phyloP scores from a whole-genome alignment of 1,140 invertebrate genomes.

The Propsilocerus akamusi region DNA sequence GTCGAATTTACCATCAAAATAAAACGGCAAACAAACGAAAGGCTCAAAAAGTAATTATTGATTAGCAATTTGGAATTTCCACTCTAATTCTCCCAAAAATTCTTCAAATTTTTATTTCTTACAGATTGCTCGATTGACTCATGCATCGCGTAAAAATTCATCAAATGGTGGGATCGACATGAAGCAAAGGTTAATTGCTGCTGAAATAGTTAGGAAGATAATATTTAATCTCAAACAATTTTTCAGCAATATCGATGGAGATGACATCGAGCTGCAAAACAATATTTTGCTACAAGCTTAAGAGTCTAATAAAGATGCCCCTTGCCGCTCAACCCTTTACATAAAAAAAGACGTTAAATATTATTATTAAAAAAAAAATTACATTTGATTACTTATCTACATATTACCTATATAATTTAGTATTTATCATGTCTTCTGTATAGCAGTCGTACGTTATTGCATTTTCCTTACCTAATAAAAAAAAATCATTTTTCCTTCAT shows the following conservation, averaged over 20 bases:
- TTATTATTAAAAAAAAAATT: too few species aligned
- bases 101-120: conserved; percentile 23
- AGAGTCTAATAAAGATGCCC: too few species aligned
- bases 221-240: too few species aligned
- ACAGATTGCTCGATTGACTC: conserved; percentile 94
- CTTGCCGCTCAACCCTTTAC: too few species aligned
- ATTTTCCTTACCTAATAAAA: too few species aligned
- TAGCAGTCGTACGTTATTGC: too few species aligned
- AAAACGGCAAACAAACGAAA: conserved; percentile 98
- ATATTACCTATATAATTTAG: too few species aligned
- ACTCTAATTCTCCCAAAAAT: too few species aligned
- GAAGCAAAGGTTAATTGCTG: conserved; percentile 96
- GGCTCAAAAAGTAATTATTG: conserved; percentile 81
- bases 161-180: conserved; percentile 96
- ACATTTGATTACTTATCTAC: too few species aligned
- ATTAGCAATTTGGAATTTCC: not conserved
- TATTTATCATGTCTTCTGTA: too few species aligned
- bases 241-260: conserved; percentile 78
- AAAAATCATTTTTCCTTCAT: too few species aligned
- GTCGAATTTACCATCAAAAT: conserved; percentile 99
- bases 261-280: conserved; percentile 98
- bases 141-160: conserved; percentile 96
- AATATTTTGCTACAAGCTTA: conserved; percentile 93
- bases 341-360: too few species aligned
- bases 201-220: conserved; percentile 76